A percentile compares a stretch with the other conserved stretches of the same genome.
These are phyloP conservation scores for Zosterops japonicus DNA, from an alignment of 2,113 vertebrate genomes.

Conservation along the genomic window DNA sequence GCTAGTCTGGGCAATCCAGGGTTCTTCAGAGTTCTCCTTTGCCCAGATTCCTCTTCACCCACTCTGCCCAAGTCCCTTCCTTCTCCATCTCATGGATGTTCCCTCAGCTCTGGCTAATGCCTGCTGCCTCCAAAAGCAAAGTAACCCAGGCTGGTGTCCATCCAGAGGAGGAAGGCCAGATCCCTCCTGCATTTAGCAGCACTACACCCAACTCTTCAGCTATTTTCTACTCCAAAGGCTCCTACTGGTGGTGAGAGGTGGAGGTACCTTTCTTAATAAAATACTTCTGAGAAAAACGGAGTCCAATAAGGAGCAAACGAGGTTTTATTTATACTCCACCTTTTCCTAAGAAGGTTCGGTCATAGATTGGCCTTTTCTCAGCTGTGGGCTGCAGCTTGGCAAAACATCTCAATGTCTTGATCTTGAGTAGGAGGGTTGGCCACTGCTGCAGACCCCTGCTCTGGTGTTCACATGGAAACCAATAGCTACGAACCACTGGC, in stretches of 20 bases:
- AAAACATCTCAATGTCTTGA: background rate
- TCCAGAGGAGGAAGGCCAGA: fast-evolving
- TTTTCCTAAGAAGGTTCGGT: background rate
- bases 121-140: background rate
- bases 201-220: background rate
- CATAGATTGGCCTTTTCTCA: background rate
- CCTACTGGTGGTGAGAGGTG: background rate
- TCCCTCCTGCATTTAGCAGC: background rate
- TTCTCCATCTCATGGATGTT: background rate
- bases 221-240: background rate
- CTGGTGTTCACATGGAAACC: fast-evolving
- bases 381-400: background rate
- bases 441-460: background rate
- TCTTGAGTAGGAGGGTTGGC: background rate
- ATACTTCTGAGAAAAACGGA: background rate
- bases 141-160: background rate
- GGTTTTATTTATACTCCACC: background rate
- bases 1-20: fast-evolving
- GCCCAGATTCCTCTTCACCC: background rate
- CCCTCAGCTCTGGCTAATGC: background rate
- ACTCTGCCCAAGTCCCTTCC: background rate
- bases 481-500: fast-evolving
- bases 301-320: fast-evolving
- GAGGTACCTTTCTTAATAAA: background rate
- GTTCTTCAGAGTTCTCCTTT: background rate